Percentiles rank a stretch among this genome's conserved stretches.
These are phyloP conservation scores for Torymus texanus DNA, from an alignment of 2,888 invertebrate species.

Conservation along the genomic window DNA sequence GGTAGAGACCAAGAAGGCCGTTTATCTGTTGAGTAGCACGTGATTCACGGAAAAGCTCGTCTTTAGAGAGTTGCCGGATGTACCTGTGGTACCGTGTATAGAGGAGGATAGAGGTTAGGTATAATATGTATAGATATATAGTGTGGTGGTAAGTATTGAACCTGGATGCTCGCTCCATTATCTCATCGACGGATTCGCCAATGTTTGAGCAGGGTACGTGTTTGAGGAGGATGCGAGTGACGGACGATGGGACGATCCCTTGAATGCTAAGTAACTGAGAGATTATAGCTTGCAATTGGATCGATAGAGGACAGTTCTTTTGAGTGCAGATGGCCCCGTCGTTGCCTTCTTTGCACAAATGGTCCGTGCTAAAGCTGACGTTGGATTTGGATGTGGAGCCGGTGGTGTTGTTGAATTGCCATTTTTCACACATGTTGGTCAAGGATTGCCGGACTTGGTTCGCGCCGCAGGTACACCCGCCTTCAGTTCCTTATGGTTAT, in stretches of 20 bases:
- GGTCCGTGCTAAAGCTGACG: slow-evolving; percentile 1
- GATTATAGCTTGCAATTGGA: slow-evolving; percentile 67
- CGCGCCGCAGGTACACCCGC: too few species aligned
- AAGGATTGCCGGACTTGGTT: too few species aligned
- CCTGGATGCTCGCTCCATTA: slow-evolving; percentile 65
- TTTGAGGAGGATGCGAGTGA: slow-evolving; percentile 67
- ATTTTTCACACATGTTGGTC: too few species aligned
- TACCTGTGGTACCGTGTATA: slow-evolving; percentile 21
- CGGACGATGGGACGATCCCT: slow-evolving; percentile 68
- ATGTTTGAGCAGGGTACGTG: slow-evolving; percentile 69
- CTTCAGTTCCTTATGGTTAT: too few species aligned
- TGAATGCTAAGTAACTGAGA: slow-evolving; percentile 69
- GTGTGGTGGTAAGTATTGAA: slow-evolving; percentile 33
- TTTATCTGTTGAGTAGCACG: slow-evolving; percentile 67
- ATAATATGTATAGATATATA: not conserved
- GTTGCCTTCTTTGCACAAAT: slow-evolving; percentile 35
- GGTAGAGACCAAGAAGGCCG: slow-evolving; percentile 69
- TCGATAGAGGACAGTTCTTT: slow-evolving; percentile 65
- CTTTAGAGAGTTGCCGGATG: slow-evolving; percentile 61
- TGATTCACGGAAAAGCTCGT: slow-evolving; percentile 68
- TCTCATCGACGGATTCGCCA: slow-evolving; percentile 65
- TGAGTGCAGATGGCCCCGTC: slow-evolving; percentile 65
- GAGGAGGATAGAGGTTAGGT: not conserved
- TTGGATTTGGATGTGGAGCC: not conserved
- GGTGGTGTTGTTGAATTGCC: too few species aligned